These are phyloP conservation scores for Megaleporinus macrocephalus DNA, from an alignment of 2,113 vertebrate genomes.

Conservation along the genomic window DNA sequence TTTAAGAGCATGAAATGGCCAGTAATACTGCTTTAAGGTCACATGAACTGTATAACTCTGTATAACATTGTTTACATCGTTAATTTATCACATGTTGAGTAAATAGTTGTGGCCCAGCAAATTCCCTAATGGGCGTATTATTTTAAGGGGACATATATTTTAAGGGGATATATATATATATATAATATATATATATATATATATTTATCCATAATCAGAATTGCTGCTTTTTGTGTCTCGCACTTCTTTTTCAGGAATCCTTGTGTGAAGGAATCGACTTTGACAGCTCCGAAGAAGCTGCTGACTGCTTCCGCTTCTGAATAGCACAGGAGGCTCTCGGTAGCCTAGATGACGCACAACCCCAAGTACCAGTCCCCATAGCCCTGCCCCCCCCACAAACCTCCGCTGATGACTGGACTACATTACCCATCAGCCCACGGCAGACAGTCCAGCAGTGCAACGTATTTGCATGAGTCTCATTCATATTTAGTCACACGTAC, in stretches of 20 bases:
- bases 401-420: neutral
- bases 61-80: too few species aligned
- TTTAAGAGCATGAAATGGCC: neutral
- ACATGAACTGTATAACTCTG: too few species aligned
- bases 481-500: neutral
- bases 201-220: too few species aligned
- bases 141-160: too few species aligned
- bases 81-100: too few species aligned
- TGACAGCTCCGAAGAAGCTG: constrained; percentile 74
- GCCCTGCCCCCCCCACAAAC: neutral
- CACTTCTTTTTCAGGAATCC: constrained; percentile 73
- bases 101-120: too few species aligned
- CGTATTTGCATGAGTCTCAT: neutral
- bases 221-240: neutral
- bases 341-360: constrained; percentile 16
- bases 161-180: too few species aligned
- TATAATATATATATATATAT: too few species aligned
- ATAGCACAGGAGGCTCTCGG: constrained; percentile 21
- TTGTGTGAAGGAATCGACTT: constrained; percentile 77
- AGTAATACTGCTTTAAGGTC: neutral
- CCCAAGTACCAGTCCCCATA: neutral
- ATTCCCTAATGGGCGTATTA: too few species aligned
- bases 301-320: constrained; percentile 77
- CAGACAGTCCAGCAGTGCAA: neutral
- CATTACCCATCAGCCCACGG: constrained; percentile 22